Evolutionary conservation across 2,113 vertebrate species (phyloP).

Genomic region (Rhombomys opimus): DNA sequence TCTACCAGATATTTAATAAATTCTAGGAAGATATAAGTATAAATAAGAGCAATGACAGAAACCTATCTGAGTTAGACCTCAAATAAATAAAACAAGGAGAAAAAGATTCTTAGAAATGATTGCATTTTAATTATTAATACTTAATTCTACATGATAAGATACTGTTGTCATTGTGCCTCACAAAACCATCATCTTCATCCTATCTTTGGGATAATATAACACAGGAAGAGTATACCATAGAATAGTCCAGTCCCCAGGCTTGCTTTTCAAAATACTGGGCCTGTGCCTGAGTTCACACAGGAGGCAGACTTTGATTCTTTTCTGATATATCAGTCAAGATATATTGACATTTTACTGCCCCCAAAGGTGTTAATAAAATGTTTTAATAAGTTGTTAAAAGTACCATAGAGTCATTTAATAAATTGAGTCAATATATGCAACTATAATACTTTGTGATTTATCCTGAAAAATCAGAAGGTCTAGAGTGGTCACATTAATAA

Average conservation of each 20-base stretch:
- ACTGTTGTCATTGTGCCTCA: neutral
- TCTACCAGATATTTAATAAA: neutral
- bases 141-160: conserved; percentile 24
- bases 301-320: neutral
- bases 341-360: neutral
- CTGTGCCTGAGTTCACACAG: neutral
- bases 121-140: neutral
- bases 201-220: neutral
- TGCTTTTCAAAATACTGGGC: neutral
- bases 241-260: neutral
- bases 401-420: neutral
- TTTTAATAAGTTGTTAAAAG: neutral
- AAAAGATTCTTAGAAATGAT: neutral
- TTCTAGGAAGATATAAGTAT: neutral
- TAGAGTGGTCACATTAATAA: accelerated
- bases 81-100: neutral
- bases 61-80: neutral
- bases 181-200: neutral
- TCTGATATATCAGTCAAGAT: neutral
- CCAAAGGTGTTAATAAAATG: neutral
- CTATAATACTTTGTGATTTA: neutral
- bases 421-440: neutral
- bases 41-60: neutral
- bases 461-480: neutral
- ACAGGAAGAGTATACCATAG: neutral